Evolutionary conservation across 2,888 invertebrate species (phyloP).

Genomic region (Tetropium fuscum): DNA sequence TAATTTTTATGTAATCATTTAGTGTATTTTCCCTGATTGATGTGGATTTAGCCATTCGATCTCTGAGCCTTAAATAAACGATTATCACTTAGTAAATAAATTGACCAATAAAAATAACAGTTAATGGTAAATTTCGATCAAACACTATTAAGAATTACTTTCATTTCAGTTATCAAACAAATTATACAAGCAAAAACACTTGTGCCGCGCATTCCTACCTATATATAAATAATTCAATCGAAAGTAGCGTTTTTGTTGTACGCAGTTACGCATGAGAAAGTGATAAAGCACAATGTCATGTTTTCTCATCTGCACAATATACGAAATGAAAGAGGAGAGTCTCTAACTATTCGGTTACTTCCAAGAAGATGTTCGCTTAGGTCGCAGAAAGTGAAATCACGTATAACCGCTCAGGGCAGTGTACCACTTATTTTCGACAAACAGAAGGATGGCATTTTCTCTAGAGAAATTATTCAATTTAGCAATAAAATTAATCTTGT

Average conservation of each 20-base stretch:
- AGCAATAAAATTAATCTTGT: too few relatives aligned
- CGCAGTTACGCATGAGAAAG: constrained; percentile 9
- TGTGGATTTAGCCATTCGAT: too few relatives aligned
- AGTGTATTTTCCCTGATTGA: too few relatives aligned
- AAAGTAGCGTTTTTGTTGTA: constrained; percentile 9
- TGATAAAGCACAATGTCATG: constrained; percentile 14
- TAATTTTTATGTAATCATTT: too few relatives aligned
- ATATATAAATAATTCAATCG: constrained; percentile 4
- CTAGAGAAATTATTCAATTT: not conserved
- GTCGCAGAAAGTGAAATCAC: constrained; percentile 27
- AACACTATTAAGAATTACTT: not conserved
- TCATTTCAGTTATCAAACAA: not conserved
- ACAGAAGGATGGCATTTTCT: constrained; percentile 2
- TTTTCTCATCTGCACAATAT: constrained; percentile 12
- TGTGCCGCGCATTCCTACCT: not conserved
- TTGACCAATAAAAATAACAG: too few relatives aligned
- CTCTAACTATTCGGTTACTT: not conserved
- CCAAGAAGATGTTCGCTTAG: constrained; percentile 13
- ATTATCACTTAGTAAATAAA: too few relatives aligned
- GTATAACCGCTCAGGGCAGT: constrained; percentile 10
- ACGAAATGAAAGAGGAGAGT: constrained; percentile 2
- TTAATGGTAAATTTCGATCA: not conserved
- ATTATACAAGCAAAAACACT: not conserved
- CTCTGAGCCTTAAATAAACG: too few relatives aligned
- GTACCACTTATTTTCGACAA: constrained; percentile 7